Evolutionary conservation across 2,888 invertebrate species (phyloP), one percentile per base, ranked within the genome.

Genomic region (Agonopterix arenella): DNA sequence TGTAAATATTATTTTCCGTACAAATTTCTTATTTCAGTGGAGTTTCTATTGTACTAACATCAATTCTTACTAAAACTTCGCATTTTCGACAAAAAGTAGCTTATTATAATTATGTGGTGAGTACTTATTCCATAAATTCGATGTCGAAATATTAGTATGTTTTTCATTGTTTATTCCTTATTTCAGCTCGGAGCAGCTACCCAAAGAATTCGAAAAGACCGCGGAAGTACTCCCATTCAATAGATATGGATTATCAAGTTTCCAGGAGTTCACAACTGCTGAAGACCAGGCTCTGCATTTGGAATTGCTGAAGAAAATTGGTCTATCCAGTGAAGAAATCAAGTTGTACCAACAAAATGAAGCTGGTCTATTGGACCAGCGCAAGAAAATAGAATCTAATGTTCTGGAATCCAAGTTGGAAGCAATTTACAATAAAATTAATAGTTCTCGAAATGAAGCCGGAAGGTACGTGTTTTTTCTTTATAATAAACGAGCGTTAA

Each of bases 281-380:
- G 76, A 89, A 53, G 68, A 79, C 43, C 74, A 82, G 45, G 61
- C 84, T 16, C 71, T 83, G 43, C 68, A 80, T 59, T 61, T 81
- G 42, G 90, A 90, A 67, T 72, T 73, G 64, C 61, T 91, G 46
- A 90, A 84, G 58, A 83, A 78, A 46, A 79, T 77, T 42, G 91
- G 90, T 37, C 68, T 91, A 4, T 75, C 82, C 4, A 67, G 75
- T 46, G 84, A 90, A 4, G 91, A 91, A 69, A 80, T 91, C 13
- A 76, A 85, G 58, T 56, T 91, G n/a, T 86, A 86, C 47, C 70
- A 78, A 43, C 89, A 90, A 47, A 81, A 82, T 60, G 80, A 89
- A 65, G 76, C 78, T 18, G 88, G 86, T 1, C 56, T 66, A 10
- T 54, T 79, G 11, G 71, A 76, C 37, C 68, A 73, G 40, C 70